Base-by-base conservation (phyloP, 2,888 invertebrate genomes). In the Lampropteryx suffumata region DNA sequence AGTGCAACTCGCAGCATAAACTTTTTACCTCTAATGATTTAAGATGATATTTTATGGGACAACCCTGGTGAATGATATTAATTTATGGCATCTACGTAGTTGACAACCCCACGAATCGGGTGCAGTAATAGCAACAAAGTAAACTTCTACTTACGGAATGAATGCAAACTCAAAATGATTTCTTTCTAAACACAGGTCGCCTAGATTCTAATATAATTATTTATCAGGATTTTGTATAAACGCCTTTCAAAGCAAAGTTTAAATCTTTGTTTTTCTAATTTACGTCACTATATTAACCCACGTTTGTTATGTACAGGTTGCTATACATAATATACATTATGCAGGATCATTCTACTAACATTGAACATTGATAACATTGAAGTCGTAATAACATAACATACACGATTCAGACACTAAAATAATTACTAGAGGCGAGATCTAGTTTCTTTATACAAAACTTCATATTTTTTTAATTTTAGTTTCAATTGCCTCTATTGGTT, bases 1-100 rank as follows among this genome's bases (percentile, higher is more conserved):
- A 5, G 3, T 24, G 6, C 7, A 24, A 24, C 1, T 24, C 7
- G 24, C 24, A 2, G 6, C 6, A 5, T 36, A 41, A 13, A 42
- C 50, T 34, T 35, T 46, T 63, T 69, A 66, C 50, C 2, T 2
- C 62, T 65, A 63, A 57, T 58, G 56, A 64, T 71, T 34, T 35
- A 26, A 40, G 10, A 41, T 45, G 34, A 30, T 2, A 11, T 40
- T 29, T 28, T 9, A 24, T 30, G 21, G 24, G 24, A 6, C 29
- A 24, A 41, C 35, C 46, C 41, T 42, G 32, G 41, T 41, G 32
- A 33, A 28, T 32, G 27, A 8, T 13, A 37, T 36, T 32, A 32
- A 13, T 41, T 45, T 42, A 30, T 26, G 42, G 37, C 13, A 12
- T 29, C 52, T 47, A 47, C 10, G 30, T 32, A 24, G 17, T 36